Conservation (phyloP, 2,888 invertebrate genomes). For the Tryphoninae sp. region DNA sequence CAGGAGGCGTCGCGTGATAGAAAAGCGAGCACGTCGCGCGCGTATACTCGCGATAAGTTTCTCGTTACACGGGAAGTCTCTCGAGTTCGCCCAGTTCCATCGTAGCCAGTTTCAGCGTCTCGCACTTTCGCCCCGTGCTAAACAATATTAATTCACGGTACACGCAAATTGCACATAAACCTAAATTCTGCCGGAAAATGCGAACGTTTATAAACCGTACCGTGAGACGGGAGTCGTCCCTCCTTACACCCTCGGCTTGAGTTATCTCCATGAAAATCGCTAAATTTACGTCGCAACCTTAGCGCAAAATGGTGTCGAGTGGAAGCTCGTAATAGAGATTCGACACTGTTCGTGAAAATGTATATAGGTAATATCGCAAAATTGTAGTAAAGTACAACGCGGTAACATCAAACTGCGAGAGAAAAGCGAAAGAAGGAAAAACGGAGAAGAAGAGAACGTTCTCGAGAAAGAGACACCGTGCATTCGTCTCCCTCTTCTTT, state of each 20-base stretch:
- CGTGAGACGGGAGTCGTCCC: neutral
- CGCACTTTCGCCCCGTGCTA: neutral
- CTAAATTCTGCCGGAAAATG: conserved; percentile 5
- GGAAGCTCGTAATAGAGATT: neutral
- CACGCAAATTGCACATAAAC: conserved; percentile 9
- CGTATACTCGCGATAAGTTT: conserved; percentile 23
- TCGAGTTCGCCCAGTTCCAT: conserved; percentile 22
- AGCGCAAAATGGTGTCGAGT: neutral
- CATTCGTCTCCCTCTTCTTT: too few species aligned
- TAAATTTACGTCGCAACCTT: conserved; percentile 6
- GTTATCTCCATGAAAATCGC: conserved; percentile 1
- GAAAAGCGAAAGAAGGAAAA: conserved; percentile 4
- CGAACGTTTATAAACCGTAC: neutral
- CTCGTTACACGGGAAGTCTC: conserved; percentile 48
- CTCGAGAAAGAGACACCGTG: neutral
- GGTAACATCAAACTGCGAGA: neutral
- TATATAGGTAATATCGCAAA: neutral
- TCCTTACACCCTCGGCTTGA: neutral
- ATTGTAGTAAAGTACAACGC: neutral
- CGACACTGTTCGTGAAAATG: conserved; percentile 12
- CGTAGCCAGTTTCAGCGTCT: too few species aligned
- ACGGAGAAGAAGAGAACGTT: neutral
- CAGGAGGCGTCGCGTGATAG: neutral
- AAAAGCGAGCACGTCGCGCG: conserved; percentile 26
- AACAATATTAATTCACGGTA: neutral